Evolutionary conservation across 2,113 vertebrate genomes (phyloP).

Genomic region (Excalfactoria chinensis): DNA sequence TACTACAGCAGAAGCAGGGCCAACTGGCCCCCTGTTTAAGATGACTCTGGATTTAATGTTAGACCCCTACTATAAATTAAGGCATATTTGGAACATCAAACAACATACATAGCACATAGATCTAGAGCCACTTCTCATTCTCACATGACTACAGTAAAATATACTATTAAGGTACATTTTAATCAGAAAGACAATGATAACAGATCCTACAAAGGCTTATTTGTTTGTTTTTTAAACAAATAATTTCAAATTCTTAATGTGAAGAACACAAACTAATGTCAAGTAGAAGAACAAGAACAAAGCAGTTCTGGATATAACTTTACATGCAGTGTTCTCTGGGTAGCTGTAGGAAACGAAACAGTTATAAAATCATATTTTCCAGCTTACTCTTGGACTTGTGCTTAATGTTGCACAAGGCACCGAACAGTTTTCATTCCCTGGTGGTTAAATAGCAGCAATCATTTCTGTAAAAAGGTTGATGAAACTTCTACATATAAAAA

Average conservation of each 20-base stretch:
- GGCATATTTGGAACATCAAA: background rate
- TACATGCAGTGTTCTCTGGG: background rate
- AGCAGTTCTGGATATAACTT: background rate
- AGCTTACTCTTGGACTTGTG: background rate
- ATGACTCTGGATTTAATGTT: background rate
- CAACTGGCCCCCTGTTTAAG: background rate
- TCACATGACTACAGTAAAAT: background rate
- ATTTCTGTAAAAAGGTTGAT: background rate
- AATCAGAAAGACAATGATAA: background rate
- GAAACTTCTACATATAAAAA: background rate
- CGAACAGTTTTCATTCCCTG: background rate
- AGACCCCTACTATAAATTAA: background rate
- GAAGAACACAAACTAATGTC: background rate
- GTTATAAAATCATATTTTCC: background rate
- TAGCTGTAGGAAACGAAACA: background rate
- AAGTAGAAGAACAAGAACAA: background rate
- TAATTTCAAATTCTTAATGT: background rate
- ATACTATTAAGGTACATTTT: background rate
- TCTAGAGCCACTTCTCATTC: background rate
- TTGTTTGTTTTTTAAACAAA: background rate
- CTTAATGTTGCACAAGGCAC: background rate
- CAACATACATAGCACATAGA: background rate
- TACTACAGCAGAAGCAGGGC: accelerated
- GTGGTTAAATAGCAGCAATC: background rate
- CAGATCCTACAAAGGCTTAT: background rate